A percentile compares a stretch with the other conserved stretches of the same genome.
phyloP scores from a whole-genome alignment of 2,888 invertebrate species.

The Asteroscopus sphinx region DNA sequence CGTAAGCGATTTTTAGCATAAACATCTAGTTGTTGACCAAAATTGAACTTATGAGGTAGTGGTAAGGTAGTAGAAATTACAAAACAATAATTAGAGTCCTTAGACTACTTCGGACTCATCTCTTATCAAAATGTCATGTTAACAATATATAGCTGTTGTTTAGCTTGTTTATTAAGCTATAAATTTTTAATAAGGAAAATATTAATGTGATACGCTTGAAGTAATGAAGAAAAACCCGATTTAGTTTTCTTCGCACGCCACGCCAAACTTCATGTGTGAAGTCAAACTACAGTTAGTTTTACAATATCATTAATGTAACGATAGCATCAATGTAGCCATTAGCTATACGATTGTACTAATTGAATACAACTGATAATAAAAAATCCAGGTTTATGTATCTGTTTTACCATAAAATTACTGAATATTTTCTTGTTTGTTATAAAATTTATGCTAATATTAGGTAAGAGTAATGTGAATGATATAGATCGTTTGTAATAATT shows the following conservation, averaged over 20 bases:
- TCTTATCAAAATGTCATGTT: slow-evolving; percentile 10
- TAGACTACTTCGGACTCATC: slow-evolving; percentile 27
- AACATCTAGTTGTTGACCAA: slow-evolving; percentile 75
- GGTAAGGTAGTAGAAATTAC: slow-evolving; percentile 65
- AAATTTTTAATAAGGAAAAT: slow-evolving; percentile 10
- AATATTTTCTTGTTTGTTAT: slow-evolving; percentile 47
- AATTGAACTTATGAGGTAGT: slow-evolving; percentile 75
- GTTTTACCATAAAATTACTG: slow-evolving; percentile 15
- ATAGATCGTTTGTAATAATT: slow-evolving; percentile 42
- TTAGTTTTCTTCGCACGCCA: slow-evolving; percentile 16
- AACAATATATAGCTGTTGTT: slow-evolving; percentile 4
- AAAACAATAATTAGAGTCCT: slow-evolving; percentile 42
- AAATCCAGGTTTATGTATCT: slow-evolving; percentile 13
- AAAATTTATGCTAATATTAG: slow-evolving; percentile 38
- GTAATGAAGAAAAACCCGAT: slow-evolving; percentile 1
- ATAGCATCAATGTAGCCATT: not conserved
- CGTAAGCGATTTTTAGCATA: slow-evolving; percentile 50
- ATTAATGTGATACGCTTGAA: slow-evolving; percentile 5
- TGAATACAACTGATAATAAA: slow-evolving; percentile 12
- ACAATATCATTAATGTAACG: slow-evolving; percentile 17
- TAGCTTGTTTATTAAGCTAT: slow-evolving; percentile 14
- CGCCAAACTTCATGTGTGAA: not conserved
- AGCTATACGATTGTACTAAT: slow-evolving; percentile 8
- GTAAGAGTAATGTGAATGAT: slow-evolving; percentile 36
- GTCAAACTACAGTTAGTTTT: slow-evolving; percentile 9